phyloP scores from a whole-genome alignment of 2,113 vertebrate genomes.

The Mesitornis unicolor region DNA sequence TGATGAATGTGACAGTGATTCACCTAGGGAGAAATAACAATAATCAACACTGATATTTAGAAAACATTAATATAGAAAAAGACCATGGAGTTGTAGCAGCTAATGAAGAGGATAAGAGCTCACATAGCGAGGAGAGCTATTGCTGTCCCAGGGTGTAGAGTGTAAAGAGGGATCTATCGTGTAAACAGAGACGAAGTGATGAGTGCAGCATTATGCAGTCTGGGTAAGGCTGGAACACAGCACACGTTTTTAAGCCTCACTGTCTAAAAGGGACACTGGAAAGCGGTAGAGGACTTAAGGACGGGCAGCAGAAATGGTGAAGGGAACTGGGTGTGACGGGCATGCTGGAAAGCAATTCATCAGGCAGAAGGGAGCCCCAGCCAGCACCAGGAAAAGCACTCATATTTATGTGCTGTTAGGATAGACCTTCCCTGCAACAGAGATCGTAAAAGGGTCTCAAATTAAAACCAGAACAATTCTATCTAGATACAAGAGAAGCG shows the following conservation, averaged over 20 bases:
- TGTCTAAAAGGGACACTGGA: neutral
- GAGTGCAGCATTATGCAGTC: neutral
- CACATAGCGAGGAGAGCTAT: neutral
- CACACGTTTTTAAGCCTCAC: neutral
- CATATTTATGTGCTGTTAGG: neutral
- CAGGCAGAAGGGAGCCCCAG: neutral
- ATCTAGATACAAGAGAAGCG: neutral
- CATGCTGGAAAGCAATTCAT: neutral
- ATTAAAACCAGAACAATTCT: neutral
- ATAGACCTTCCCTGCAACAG: neutral
- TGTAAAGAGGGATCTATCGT: neutral
- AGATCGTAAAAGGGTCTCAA: neutral
- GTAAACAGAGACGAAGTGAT: neutral
- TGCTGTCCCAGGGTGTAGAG: accelerated
- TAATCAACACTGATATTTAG: conserved; percentile 11
- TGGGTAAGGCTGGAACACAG: neutral
- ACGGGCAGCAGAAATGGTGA: neutral
- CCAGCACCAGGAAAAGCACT: accelerated
- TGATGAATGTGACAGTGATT: conserved; percentile 7
- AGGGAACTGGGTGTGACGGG: neutral
- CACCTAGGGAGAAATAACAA: neutral
- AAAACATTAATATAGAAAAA: neutral
- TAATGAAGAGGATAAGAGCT: neutral
- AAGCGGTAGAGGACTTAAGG: neutral
- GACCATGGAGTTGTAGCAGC: neutral